Conservation (phyloP, 2,113 vertebrate genomes). For the Centropus bengalensis region DNA sequence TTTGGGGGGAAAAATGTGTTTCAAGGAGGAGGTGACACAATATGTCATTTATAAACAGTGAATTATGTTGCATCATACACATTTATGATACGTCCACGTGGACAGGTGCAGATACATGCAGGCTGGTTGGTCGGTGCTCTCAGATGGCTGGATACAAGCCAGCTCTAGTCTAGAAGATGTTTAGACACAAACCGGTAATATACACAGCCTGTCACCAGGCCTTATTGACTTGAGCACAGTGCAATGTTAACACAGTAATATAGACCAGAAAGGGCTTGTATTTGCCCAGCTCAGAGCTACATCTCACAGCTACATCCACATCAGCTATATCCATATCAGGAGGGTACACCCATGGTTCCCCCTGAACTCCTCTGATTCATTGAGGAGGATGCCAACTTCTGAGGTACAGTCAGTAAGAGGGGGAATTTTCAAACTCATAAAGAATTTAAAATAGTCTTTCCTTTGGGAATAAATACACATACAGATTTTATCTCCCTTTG, state of each 20-base stretch:
- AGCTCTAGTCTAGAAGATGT: slow-evolving; percentile 43
- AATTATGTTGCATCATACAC: neutral
- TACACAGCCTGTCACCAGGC: slow-evolving; percentile 60
- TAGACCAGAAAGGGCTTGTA: neutral
- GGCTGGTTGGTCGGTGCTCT: slow-evolving; percentile 45
- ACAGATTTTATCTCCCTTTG: neutral
- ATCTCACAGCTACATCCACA: neutral
- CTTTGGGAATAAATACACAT: neutral
- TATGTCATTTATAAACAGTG: slow-evolving; percentile 26
- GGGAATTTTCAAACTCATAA: neutral
- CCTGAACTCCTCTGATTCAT: rapidly evolving
- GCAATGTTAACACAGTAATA: slow-evolving; percentile 3
- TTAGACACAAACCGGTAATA: slow-evolving; percentile 62
- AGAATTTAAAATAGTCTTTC: neutral
- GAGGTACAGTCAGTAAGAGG: neutral
- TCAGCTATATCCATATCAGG: neutral
- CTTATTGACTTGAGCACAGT: slow-evolving; percentile 24
- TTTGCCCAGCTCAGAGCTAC: neutral
- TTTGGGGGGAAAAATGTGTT: slow-evolving; percentile 1
- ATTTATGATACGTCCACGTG: slow-evolving; percentile 13
- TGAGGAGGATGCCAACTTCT: neutral
- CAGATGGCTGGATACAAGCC: slow-evolving; percentile 45
- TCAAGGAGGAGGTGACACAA: slow-evolving; percentile 27
- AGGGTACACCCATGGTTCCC: neutral
- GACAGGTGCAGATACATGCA: slow-evolving; percentile 54